Conservation (phyloP, 2,797 vertebrate genomes). For the Myotis findleyi region DNA sequence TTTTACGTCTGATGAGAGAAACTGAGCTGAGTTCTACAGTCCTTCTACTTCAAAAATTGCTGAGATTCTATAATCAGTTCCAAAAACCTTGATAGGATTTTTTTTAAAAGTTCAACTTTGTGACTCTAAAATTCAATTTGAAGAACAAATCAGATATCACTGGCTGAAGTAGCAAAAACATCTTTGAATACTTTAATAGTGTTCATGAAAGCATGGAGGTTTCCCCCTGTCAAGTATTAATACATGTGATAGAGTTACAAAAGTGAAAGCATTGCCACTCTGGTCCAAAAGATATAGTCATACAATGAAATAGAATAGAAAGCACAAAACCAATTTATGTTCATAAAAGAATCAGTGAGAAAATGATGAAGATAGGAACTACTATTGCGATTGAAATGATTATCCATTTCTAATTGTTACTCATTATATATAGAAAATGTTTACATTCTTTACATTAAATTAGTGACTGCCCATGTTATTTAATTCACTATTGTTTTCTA, state of each 20-base stretch:
- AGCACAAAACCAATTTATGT: neutral
- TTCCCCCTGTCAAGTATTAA: neutral
- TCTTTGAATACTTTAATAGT: neutral
- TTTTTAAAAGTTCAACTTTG: neutral
- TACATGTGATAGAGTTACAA: neutral
- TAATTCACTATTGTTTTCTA: constrained; percentile 16
- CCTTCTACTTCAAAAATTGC: neutral
- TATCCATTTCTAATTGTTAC: neutral
- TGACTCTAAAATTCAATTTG: neutral
- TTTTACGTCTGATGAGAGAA: neutral
- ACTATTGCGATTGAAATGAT: neutral
- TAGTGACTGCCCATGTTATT: neutral
- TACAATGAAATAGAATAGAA: neutral
- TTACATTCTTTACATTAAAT: constrained; percentile 28
- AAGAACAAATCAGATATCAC: constrained; percentile 8
- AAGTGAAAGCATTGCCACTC: neutral
- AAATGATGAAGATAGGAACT: neutral
- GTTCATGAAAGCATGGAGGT: too few species aligned
- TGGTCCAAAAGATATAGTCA: neutral
- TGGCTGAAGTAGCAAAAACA: neutral
- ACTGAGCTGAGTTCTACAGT: neutral
- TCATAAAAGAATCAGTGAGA: constrained; percentile 15
- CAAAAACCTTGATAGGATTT: neutral
- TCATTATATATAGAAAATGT: neutral
- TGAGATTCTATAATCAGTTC: neutral